Evolutionary conservation across 1,140 invertebrate genomes (phyloP).

Genomic region (Pentalonia nigronervosa): DNA sequence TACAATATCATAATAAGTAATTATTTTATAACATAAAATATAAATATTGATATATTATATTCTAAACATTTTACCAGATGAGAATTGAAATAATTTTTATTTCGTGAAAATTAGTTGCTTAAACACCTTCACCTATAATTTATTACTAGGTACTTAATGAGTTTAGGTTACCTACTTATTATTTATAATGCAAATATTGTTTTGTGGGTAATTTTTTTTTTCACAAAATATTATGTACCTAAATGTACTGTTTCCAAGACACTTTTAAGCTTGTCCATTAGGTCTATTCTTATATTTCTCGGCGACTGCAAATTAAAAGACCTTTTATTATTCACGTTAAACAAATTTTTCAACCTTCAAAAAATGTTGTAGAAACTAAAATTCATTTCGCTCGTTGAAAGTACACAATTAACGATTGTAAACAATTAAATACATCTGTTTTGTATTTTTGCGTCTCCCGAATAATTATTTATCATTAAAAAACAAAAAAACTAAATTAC

Average conservation of each 20-base stretch:
- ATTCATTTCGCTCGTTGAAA: conserved; percentile 13
- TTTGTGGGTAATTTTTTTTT: background rate
- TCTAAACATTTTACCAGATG: background rate
- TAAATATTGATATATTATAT: background rate
- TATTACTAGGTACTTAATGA: background rate
- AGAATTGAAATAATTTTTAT: background rate
- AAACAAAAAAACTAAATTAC: conserved; percentile 23
- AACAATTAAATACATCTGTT: conserved; percentile 31
- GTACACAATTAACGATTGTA: conserved; percentile 3
- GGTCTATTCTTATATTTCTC: background rate
- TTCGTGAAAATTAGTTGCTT: background rate
- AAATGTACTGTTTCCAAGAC: background rate
- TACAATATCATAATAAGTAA: background rate
- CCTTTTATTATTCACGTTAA: background rate
- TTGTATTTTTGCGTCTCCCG: background rate
- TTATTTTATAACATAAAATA: background rate
- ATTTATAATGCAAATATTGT: conserved; percentile 9
- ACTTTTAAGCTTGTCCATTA: background rate
- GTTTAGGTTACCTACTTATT: background rate
- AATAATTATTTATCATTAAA: conserved; percentile 18
- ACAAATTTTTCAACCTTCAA: background rate
- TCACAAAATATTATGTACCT: background rate
- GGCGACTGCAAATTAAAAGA: background rate
- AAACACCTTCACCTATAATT: background rate
- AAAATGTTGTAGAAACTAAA: background rate